These are phyloP conservation scores for Metridium senile DNA, from an alignment of 92 coral and sea anemone genomes.

Conservation along the genomic window DNA sequence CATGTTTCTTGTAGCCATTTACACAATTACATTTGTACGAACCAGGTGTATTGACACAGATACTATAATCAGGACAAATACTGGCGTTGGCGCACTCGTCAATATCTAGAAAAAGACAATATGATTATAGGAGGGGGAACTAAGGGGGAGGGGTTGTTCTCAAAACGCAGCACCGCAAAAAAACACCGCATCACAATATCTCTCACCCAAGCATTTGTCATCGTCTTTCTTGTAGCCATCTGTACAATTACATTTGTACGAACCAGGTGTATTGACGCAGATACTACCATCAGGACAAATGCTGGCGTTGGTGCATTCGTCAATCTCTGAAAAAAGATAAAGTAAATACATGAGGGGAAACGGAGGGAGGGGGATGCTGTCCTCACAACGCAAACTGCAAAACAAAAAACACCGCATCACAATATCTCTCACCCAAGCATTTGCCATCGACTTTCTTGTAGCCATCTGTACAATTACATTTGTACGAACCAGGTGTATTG, in stretches of 20 bases:
- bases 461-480: background rate
- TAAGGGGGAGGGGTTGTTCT: no score
- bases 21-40: background rate
- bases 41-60: background rate
- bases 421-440: no score
- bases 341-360: no score
- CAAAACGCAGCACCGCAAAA: no score
- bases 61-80: background rate
- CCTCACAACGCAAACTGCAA: no score
- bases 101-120: no score
- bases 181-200: no score
- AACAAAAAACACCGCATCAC: no score
- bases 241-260: background rate
- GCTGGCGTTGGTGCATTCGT: background rate
- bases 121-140: no score
- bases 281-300: background rate
- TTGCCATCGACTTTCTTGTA: background rate
- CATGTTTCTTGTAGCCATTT: background rate
- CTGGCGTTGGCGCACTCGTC: background rate
- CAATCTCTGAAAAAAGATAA: background rate
- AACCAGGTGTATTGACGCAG: background rate
- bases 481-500: background rate
- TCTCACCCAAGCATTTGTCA: no score
- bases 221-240: background rate
- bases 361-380: no score